A percentile compares a stretch with the other conserved stretches of the same genome.
Evolutionary conservation across 2,797 vertebrate genomes (phyloP).

Genomic region (Calcarius lapponicus): DNA sequence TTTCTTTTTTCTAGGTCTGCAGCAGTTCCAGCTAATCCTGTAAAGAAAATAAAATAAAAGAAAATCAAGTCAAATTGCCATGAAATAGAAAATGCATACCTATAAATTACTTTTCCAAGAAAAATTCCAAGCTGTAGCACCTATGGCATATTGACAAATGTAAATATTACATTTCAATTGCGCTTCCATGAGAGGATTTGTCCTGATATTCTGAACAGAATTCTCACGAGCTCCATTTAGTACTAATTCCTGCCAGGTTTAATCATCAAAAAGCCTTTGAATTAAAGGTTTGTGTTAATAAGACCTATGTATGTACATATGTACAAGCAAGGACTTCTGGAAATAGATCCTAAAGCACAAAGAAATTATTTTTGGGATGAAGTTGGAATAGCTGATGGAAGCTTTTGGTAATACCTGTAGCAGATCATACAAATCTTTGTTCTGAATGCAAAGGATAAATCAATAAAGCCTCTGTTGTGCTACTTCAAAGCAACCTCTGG

Average conservation of each 20-base stretch:
- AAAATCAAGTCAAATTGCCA: background rate
- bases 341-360: background rate
- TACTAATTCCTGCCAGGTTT: background rate
- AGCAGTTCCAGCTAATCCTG: conserved; percentile 88
- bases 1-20: conserved; percentile 94
- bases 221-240: background rate
- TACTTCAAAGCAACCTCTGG: background rate
- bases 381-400: background rate
- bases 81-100: background rate
- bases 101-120: background rate
- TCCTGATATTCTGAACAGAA: background rate
- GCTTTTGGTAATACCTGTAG: background rate
- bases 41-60: conserved; percentile 27
- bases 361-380: background rate
- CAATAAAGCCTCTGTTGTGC: background rate
- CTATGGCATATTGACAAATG: background rate
- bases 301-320: background rate
- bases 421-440: background rate
- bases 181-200: background rate
- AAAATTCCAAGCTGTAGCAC: background rate
- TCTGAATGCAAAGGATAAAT: background rate
- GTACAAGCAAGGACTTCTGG: background rate
- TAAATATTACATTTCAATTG: background rate
- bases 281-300: background rate
- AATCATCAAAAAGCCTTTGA: background rate